These are phyloP conservation scores for Tenebrosternarchus preto DNA, from an alignment of 2,113 vertebrate genomes.

Conservation along the genomic window DNA sequence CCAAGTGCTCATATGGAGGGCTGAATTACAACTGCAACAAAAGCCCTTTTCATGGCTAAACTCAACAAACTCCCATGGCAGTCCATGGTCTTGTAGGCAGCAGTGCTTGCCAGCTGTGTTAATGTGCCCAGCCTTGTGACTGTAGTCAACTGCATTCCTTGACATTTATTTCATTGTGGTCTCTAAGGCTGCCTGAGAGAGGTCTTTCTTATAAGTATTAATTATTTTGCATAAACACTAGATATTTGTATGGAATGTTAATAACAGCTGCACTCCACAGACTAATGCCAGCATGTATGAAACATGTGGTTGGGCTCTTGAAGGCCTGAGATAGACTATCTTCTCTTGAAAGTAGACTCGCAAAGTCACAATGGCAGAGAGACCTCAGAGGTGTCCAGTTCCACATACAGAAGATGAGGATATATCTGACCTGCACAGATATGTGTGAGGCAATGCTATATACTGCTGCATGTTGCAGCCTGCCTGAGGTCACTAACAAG, in stretches of 20 bases:
- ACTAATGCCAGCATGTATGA: neutral
- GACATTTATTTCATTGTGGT: neutral
- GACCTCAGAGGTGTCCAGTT: neutral
- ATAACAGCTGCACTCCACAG: no score
- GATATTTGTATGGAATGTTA: neutral
- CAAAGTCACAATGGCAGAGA: neutral
- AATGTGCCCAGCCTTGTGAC: slow-evolving; percentile 38
- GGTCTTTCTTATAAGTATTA: slow-evolving; percentile 1
- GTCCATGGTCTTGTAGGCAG: neutral
- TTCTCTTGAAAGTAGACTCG: neutral
- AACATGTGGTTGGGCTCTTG: neutral
- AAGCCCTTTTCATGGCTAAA: slow-evolving; percentile 30
- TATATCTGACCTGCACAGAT: no score
- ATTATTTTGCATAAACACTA: neutral
- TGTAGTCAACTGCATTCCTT: slow-evolving; percentile 26
- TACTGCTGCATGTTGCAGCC: neutral
- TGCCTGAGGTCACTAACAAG: neutral
- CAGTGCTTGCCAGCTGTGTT: slow-evolving; percentile 17
- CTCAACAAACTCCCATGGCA: slow-evolving; percentile 19
- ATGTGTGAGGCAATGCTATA: no score
- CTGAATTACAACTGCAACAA: slow-evolving; percentile 31
- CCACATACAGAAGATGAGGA: neutral
- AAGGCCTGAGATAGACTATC: neutral
- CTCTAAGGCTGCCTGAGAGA: neutral
- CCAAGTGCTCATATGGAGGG: neutral